phyloP scores from a whole-genome alignment of 2,888 invertebrate genomes.

The Ariolimax columbianus region DNA sequence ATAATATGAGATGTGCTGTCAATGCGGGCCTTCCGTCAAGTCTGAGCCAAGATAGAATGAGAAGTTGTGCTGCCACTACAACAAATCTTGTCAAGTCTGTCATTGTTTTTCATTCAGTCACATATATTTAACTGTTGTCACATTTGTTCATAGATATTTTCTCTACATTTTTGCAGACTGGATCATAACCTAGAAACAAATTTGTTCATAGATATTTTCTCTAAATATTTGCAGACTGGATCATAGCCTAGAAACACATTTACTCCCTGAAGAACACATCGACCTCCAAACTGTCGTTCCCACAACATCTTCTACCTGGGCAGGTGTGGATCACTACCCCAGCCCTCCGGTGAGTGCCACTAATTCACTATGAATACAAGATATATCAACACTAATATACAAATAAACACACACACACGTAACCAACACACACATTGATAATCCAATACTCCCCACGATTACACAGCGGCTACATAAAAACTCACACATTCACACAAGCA shows the following conservation, averaged over 20 bases:
- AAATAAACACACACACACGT: neutral
- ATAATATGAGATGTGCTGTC: too few relatives aligned
- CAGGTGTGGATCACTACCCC: conserved; percentile 39
- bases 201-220: neutral
- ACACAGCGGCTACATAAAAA: too few relatives aligned
- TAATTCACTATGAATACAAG: neutral
- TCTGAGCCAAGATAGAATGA: too few relatives aligned
- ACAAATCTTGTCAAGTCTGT: too few relatives aligned
- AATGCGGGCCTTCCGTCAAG: too few relatives aligned
- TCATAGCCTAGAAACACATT: neutral
- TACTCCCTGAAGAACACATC: neutral
- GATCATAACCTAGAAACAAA: neutral
- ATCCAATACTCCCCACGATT: too few relatives aligned
- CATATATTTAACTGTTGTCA: too few relatives aligned
- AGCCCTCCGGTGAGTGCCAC: conserved; percentile 17
- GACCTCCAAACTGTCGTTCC: conserved; percentile 40
- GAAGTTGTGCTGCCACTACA: too few relatives aligned
- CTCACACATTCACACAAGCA: too few relatives aligned
- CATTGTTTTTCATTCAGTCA: too few relatives aligned
- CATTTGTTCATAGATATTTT: neutral
- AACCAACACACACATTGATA: too few relatives aligned
- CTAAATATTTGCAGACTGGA: conserved; percentile 9
- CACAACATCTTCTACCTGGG: conserved; percentile 34
- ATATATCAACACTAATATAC: too few relatives aligned
- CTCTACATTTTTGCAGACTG: conserved; percentile 1